Conservation (phyloP, 2,113 vertebrate species). For the Hepsetus odoe region DNA sequence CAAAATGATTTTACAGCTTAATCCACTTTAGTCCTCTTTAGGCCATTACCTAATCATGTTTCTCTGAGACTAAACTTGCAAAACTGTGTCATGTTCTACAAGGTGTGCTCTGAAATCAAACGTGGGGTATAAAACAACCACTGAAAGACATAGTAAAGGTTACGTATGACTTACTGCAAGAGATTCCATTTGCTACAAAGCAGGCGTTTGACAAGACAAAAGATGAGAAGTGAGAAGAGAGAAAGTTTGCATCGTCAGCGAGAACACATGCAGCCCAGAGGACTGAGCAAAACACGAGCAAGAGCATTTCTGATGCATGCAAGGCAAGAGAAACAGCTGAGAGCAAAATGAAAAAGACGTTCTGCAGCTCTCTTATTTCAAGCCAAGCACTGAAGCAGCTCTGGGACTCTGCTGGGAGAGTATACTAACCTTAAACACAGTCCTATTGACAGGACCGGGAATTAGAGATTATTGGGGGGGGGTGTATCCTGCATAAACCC, state of each 20-base stretch:
- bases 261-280: slow-evolving; percentile 80
- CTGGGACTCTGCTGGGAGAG: slow-evolving; percentile 44
- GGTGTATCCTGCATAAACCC: no score
- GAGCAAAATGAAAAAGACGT: slow-evolving; percentile 28
- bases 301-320: slow-evolving; percentile 58
- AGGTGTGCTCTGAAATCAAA: not conserved
- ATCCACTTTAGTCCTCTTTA: no score
- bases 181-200: slow-evolving; percentile 99
- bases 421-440: not conserved
- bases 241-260: slow-evolving; percentile 81
- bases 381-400: slow-evolving; percentile 43
- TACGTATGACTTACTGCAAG: slow-evolving; percentile 96
- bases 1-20: no score
- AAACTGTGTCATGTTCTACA: no score
- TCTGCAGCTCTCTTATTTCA: slow-evolving; percentile 33
- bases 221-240: slow-evolving; percentile 82
- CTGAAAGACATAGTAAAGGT: slow-evolving; percentile 63
- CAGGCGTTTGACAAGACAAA: slow-evolving; percentile 91
- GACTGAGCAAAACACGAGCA: slow-evolving; percentile 62
- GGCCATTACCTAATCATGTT: no score
- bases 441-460: not conserved
- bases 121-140: not conserved
- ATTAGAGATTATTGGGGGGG: not conserved
- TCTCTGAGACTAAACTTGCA: no score
- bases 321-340: slow-evolving; percentile 26